Base-by-base conservation (phyloP, 2,888 invertebrate genomes). In the Noctua janthe region DNA sequence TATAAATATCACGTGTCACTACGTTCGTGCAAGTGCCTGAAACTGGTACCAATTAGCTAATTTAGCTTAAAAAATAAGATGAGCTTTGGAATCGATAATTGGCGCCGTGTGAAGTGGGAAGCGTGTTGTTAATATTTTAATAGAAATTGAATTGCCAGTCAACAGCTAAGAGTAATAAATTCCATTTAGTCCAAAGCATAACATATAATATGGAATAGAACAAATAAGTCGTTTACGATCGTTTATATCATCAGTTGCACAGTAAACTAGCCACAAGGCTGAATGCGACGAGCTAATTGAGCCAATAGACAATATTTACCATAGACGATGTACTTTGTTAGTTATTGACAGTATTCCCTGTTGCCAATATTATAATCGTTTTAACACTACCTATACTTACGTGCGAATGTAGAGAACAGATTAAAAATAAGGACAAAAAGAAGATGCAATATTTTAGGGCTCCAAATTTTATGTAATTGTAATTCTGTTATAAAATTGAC, bases 181-280 rank as follows among this genome's bases (percentile, higher is more conserved):
- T 54, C 13, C 20, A 15, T 69, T 39, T 59, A 79, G 23, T 62
- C 47, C 51, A 54, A 23, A 70, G 39, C 43, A 51, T 72, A 29
- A 20, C 62, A 11, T 54, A 15, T 23, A 0, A 2, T 66, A 39
- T 67, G 39, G 17, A 69, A 43, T 62, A 76, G 2, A 82, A 81
- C 70, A 85, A 86, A 73, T 80, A 79, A 64, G 78, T 79, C 56
- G 67, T 87, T 88, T 81, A 84, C 84, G 84, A 81, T 62, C 80
- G 79, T 79, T 82, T 84, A 84, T 71, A 69, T 76, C 89, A 83
- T 84, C 85, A 83, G 71, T 67, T 81, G 84, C 85, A 87, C 70
- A 49, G 87, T 86, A 89, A 92, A 90, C 87, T 86, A 83, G 74
- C 73, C 80, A 66, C 92, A 92, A 92, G 92, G 92, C 74, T 87